A percentile compares a stretch with the other conserved stretches of the same genome.
Conservation (phyloP, 2,888 invertebrate genomes). For the Aphrophora alni region DNA sequence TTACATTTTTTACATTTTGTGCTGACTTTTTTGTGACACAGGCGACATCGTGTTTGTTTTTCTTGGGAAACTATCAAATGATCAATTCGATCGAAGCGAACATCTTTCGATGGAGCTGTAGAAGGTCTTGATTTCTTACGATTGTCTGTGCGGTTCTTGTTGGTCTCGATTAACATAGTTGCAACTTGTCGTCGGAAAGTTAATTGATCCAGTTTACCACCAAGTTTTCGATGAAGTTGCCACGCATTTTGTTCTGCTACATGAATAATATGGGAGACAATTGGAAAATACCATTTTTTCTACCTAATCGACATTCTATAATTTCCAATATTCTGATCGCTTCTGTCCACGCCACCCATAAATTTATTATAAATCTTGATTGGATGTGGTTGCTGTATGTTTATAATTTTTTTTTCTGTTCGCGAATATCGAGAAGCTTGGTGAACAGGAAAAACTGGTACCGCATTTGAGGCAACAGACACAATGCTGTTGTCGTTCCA, state of each 20-base stretch:
- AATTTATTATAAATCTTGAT: slow-evolving; percentile 44
- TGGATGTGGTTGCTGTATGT: neutral
- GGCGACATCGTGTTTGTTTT: no score
- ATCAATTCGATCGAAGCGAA: no score
- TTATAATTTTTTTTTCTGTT: neutral
- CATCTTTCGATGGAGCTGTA: no score
- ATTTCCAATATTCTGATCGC: slow-evolving; percentile 50
- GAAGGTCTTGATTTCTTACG: no score
- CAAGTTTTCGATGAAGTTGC: slow-evolving; percentile 47
- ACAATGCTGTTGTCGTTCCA: neutral
- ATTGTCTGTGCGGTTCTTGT: no score
- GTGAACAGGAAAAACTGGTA: neutral
- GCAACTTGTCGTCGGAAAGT: slow-evolving; percentile 48
- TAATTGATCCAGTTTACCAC: slow-evolving; percentile 47
- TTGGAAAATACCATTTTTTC: slow-evolving; percentile 53
- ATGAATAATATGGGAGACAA: slow-evolving; percentile 50
- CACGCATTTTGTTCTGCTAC: slow-evolving; percentile 52
- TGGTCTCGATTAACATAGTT: slow-evolving; percentile 10
- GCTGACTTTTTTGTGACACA: no score
- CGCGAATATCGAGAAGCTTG: neutral
- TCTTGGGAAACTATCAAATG: no score
- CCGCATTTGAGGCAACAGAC: neutral
- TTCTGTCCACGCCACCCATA: slow-evolving; percentile 40
- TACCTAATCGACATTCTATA: slow-evolving; percentile 49
- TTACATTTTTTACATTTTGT: no score